Base-by-base conservation (phyloP, 2,113 vertebrate species). In the Etheostoma cragini region DNA sequence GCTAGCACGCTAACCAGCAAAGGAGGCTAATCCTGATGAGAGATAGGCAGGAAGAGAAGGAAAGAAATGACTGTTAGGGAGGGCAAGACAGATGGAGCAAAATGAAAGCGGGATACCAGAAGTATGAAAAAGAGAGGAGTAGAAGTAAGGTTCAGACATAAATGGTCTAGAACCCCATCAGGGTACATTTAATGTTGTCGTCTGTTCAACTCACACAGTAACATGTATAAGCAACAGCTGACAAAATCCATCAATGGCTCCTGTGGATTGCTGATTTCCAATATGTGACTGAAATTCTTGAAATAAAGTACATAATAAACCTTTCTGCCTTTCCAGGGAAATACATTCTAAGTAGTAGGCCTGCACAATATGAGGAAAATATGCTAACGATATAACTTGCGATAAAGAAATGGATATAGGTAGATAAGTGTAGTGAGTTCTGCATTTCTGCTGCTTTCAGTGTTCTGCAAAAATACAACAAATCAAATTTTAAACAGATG, bases 21-120 rank as follows among this genome's bases (percentile, higher is more conserved):
- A 85, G 58, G 58, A 52, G 75, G 79, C 90, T 91, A 91, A 93
- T 93, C 89, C 88, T 88, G 91, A 92, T 91, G 76, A 92, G 78
- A 84, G 88, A 93, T 87, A 82, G 72, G 78, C 74, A 22, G n/a
- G 38, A 64, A 70, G 70, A 82, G 49, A 69, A 21, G 80, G 87
- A 90, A 85, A 81, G 74, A 87, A 69, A 82, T 52, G 2, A 73
- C 38, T 78, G 52, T 47, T 73, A 22, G 50, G 54, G 58, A 72
- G 64, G 56, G 62, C 21, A 35, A 69, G 66, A 80, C 19, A 57
- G 58, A 78, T 24, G 35, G 21, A 69, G 57, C 16, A 2, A 38
- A 60, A 46, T 80, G 26, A 21, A 26, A 78, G n/a, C 0, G 1
- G 8, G 42, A 63, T 13, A 22, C 14, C 22, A 6, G 30, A 62